Percentiles rank a stretch among this genome's conserved stretches.
These are phyloP conservation scores for Magallana gigas DNA, from an alignment of 1,140 invertebrate species.

Conservation along the genomic window DNA sequence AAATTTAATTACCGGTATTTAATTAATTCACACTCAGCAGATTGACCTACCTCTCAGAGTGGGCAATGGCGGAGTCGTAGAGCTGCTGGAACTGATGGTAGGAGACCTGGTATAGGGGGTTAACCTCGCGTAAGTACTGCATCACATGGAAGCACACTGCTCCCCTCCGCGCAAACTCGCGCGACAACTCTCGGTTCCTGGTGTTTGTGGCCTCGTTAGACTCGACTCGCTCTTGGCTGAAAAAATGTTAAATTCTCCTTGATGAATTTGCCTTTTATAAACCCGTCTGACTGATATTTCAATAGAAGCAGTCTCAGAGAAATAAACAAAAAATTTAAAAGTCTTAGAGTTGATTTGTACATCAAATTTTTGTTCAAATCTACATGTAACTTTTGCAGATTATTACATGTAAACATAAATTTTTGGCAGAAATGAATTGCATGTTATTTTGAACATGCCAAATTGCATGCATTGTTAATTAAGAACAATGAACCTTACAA, in stretches of 20 bases:
- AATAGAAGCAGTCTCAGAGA: no score
- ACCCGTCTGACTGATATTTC: no score
- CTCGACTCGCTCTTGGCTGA: constrained; percentile 68
- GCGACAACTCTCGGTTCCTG: constrained; percentile 74
- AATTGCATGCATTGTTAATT: no score
- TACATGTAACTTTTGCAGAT: no score
- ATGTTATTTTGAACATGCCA: no score
- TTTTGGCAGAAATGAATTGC: no score
- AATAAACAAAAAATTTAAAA: not conserved
- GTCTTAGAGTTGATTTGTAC: not conserved
- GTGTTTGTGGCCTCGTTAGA: constrained; percentile 68
- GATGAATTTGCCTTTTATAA: no score
- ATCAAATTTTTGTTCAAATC: not conserved
- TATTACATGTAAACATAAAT: no score
- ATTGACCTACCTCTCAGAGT: constrained; percentile 76
- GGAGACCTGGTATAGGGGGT: constrained; percentile 75
- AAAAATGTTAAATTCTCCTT: constrained; percentile 48
- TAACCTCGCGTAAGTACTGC: constrained; percentile 77
- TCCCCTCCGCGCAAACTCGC: constrained; percentile 74
- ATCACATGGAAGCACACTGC: constrained; percentile 78
- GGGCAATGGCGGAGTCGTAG: constrained; percentile 75
- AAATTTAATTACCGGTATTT: not conserved
- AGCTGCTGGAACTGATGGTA: constrained; percentile 73
- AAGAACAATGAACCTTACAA: no score
- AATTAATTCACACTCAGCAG: not conserved